These are phyloP conservation scores for Tetrapedia diversipes DNA, from an alignment of 2,888 invertebrate species.

Conservation along the genomic window DNA sequence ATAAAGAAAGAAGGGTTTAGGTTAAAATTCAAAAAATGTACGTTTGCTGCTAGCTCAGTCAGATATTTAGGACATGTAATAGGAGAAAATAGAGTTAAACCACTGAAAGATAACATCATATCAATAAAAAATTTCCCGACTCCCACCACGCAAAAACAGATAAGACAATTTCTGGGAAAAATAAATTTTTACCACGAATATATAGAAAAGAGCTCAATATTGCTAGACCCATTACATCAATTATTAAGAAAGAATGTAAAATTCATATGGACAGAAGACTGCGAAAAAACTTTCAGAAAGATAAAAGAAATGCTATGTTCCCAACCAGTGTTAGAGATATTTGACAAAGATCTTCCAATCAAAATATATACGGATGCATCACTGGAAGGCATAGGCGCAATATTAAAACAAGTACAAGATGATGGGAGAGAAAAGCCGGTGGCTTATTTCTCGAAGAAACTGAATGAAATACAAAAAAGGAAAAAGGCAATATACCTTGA, in stretches of 20 bases:
- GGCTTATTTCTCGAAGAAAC: no score
- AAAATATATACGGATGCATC: conserved; percentile 72
- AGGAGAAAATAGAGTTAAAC: conserved; percentile 51
- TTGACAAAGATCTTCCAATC: conserved; percentile 49
- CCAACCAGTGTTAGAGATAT: conserved; percentile 17
- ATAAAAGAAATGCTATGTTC: conserved; percentile 2
- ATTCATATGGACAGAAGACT: conserved; percentile 2
- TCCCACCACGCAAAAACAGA: conserved; percentile 44
- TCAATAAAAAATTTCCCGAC: conserved; percentile 53
- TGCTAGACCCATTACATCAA: background rate
- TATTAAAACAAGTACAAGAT: no score
- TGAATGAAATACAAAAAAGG: no score
- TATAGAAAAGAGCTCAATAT: background rate
- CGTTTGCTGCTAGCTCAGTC: conserved; percentile 36
- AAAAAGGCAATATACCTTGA: no score
- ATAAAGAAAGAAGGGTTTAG: conserved; percentile 18
- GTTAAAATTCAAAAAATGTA: conserved; percentile 57
- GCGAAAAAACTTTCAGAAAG: background rate
- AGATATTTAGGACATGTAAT: conserved; percentile 37
- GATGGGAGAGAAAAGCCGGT: no score
- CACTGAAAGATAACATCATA: conserved; percentile 60
- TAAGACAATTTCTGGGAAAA: background rate
- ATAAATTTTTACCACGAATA: no score
- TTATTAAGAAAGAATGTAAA: background rate
- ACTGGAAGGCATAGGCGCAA: conserved; percentile 61